phyloP scores from a whole-genome alignment of 2,797 vertebrate genomes.

The Gambusia yucatana region DNA sequence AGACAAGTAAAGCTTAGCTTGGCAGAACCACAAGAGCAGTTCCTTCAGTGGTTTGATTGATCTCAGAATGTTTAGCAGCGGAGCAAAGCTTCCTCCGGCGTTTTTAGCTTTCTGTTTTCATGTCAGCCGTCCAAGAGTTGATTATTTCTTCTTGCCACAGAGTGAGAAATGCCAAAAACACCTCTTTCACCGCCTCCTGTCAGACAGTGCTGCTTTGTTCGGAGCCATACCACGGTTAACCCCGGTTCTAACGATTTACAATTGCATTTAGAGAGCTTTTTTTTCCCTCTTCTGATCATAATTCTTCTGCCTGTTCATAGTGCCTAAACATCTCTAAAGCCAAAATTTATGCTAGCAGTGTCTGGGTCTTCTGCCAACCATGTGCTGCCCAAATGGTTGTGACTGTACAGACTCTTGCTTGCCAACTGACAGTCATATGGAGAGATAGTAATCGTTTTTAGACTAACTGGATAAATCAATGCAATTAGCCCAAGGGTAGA shows the following conservation, averaged over 20 bases:
- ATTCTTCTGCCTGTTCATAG: slow-evolving; percentile 1
- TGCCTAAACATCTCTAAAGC: slow-evolving; percentile 4
- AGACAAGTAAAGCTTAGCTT: slow-evolving; percentile 25
- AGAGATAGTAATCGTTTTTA: not conserved
- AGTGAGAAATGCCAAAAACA: slow-evolving; percentile 56
- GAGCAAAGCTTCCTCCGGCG: slow-evolving; percentile 3
- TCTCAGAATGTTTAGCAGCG: slow-evolving; percentile 41
- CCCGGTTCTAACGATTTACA: slow-evolving; percentile 37
- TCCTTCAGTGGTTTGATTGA: slow-evolving; percentile 37
- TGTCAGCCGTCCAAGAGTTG: slow-evolving; percentile 33
- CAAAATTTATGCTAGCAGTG: not conserved
- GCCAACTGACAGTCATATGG: not conserved
- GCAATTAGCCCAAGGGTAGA: not conserved
- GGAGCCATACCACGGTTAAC: slow-evolving; percentile 39
- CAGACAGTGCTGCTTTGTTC: slow-evolving; percentile 65
- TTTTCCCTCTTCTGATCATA: not conserved
- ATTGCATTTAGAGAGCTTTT: not conserved
- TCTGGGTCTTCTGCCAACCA: slow-evolving; percentile 6
- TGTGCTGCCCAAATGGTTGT: not conserved
- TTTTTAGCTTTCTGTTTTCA: slow-evolving; percentile 26
- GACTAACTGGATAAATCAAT: slow-evolving; percentile 15
- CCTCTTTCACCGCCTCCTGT: slow-evolving; percentile 36
- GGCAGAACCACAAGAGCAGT: slow-evolving; percentile 33
- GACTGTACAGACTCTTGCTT: not conserved
- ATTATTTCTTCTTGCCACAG: slow-evolving; percentile 59